phyloP scores from a whole-genome alignment of 2,113 vertebrate genomes.

The Mesembrinibis cayennensis region DNA sequence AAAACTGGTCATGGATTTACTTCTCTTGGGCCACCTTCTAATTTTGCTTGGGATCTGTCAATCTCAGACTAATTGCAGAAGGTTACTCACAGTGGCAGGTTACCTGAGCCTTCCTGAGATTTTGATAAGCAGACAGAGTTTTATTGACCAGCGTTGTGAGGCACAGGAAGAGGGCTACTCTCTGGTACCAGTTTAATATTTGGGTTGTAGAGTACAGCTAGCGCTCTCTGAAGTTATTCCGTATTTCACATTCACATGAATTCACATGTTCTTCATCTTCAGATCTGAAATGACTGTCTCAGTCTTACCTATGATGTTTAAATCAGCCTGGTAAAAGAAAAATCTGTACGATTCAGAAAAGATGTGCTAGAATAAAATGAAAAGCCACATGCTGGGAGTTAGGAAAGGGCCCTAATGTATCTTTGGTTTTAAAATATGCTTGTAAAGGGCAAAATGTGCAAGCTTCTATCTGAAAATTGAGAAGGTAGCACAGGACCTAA shows the following conservation, averaged over 20 bases:
- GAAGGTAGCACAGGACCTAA: too few species aligned
- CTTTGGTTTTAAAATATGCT: background rate
- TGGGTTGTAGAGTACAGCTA: background rate
- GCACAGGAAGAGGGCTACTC: background rate
- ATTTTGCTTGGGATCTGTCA: background rate
- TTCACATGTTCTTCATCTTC: background rate
- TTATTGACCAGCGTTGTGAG: background rate
- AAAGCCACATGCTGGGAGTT: background rate
- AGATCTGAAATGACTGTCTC: background rate
- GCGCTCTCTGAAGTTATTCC: background rate
- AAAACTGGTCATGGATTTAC: background rate
- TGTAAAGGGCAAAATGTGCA: background rate
- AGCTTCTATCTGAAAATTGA: background rate
- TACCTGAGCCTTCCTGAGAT: background rate
- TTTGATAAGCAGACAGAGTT: background rate
- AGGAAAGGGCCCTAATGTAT: background rate
- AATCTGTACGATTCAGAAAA: background rate
- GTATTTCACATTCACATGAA: background rate
- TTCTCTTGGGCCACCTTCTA: background rate
- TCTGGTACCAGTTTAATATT: background rate
- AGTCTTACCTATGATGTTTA: background rate
- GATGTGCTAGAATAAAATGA: background rate
- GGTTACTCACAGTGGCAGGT: background rate
- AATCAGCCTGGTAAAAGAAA: background rate
- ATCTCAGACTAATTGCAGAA: background rate